These are phyloP conservation scores for Heliconius ismenius DNA, from an alignment of 2,888 invertebrate genomes.

Conservation along the genomic window DNA sequence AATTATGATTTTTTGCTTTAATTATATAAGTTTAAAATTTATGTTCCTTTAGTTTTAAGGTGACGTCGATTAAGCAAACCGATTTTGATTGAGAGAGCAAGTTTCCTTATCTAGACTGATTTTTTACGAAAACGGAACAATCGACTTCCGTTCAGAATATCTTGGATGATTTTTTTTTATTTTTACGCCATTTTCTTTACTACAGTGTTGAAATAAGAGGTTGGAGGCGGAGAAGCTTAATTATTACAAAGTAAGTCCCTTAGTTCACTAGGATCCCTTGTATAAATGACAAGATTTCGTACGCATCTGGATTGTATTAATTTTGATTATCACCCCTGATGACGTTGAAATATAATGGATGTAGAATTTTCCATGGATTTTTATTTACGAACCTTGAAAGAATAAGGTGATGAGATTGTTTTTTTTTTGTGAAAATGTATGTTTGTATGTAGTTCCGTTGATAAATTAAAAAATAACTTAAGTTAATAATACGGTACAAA, in stretches of 20 bases:
- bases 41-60: conserved; percentile 60
- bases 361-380: conserved; percentile 73
- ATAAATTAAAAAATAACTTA: neutral
- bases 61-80: conserved; percentile 54
- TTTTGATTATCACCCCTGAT: conserved; percentile 75
- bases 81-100: conserved; percentile 58
- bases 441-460: neutral
- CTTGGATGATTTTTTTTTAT: conserved; percentile 45
- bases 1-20: conserved; percentile 42
- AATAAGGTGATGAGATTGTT: neutral
- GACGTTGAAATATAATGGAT: conserved; percentile 80
- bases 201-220: conserved; percentile 40
- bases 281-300: conserved; percentile 53
- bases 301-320: conserved; percentile 62
- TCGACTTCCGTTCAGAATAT: conserved; percentile 49
- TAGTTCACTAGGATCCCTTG: conserved; percentile 51
- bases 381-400: conserved; percentile 53
- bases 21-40: conserved; percentile 53
- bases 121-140: conserved; percentile 54
- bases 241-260: conserved; percentile 55
- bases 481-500: too few relatives aligned
- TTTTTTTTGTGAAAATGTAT: neutral
- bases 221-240: conserved; percentile 51
- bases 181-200: conserved; percentile 31
- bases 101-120: conserved; percentile 73